These are phyloP conservation scores for Drosophila subpulchrella DNA, from an alignment of 1,140 invertebrate species.

Conservation along the genomic window DNA sequence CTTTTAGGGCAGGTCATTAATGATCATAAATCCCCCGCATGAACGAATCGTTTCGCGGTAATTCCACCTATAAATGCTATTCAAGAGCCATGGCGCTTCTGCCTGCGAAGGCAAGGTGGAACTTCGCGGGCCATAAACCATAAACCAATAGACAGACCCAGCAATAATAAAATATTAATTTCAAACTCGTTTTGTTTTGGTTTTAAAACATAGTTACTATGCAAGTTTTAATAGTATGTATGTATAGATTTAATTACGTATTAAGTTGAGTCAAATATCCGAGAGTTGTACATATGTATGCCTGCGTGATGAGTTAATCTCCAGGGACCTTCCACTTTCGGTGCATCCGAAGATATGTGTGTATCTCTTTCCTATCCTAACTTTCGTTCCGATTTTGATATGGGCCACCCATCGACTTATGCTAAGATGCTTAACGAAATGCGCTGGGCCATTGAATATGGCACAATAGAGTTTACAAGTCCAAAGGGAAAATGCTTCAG, in stretches of 20 bases:
- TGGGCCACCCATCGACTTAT: slow-evolving; percentile 32
- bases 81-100: slow-evolving; percentile 34
- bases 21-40: slow-evolving; percentile 60
- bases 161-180: neutral
- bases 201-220: slow-evolving; percentile 69
- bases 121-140: neutral
- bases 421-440: slow-evolving; percentile 46
- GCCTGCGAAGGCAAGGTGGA: slow-evolving; percentile 18
- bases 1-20: slow-evolving; percentile 76
- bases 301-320: slow-evolving; percentile 15
- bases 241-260: slow-evolving; percentile 76
- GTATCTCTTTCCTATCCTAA: slow-evolving; percentile 25
- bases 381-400: slow-evolving; percentile 22
- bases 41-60: slow-evolving; percentile 69
- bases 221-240: slow-evolving; percentile 51
- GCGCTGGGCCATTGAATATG: slow-evolving; percentile 29
- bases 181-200: slow-evolving; percentile 10
- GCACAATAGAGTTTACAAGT: slow-evolving; percentile 19
- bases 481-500: slow-evolving; percentile 13
- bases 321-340: slow-evolving; percentile 7
- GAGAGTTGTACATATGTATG: slow-evolving; percentile 49
- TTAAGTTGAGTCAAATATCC: slow-evolving; percentile 66
- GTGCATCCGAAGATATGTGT: slow-evolving; percentile 28
- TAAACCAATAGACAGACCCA: neutral
- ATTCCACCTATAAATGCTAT: slow-evolving; percentile 54